These are phyloP conservation scores for Chironomus tentans DNA, from an alignment of 2,888 invertebrate genomes.

Conservation along the genomic window DNA sequence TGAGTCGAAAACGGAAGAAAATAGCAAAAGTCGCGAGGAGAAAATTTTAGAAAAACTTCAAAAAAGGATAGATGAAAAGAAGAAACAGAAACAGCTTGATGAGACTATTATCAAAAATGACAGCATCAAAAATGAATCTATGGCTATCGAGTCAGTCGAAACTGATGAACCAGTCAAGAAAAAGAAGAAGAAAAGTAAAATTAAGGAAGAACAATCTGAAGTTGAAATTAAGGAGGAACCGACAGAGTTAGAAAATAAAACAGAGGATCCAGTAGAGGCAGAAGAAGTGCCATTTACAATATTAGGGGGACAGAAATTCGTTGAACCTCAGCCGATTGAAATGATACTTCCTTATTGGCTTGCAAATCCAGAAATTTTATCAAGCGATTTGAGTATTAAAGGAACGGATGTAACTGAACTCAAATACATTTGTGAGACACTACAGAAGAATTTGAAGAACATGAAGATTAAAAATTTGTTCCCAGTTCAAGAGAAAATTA, in stretches of 20 bases:
- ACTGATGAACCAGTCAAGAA: conserved; percentile 23
- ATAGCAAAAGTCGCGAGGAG: conserved; percentile 45
- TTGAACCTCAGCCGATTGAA: conserved; percentile 52
- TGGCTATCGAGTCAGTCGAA: conserved; percentile 27
- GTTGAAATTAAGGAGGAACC: conserved; percentile 29
- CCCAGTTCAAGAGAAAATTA: conserved; percentile 72
- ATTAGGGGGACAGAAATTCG: conserved; percentile 54
- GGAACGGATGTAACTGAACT: conserved; percentile 48
- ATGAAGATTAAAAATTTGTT: conserved; percentile 72
- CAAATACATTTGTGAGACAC: conserved; percentile 51
- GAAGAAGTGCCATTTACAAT: conserved; percentile 49
- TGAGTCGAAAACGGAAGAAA: conserved; percentile 40
- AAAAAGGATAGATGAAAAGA: conserved; percentile 51
- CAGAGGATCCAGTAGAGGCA: conserved; percentile 6
- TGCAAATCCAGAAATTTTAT: conserved; percentile 65
- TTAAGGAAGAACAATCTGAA: conserved; percentile 27
- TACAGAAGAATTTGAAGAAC: conserved; percentile 53
- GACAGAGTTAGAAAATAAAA: conserved; percentile 11
- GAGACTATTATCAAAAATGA: conserved; percentile 34
- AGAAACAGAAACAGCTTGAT: conserved; percentile 35
- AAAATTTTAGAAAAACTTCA: conserved; percentile 50
- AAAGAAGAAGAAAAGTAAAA: conserved; percentile 27
- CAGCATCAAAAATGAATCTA: conserved; percentile 27
- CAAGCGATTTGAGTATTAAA: conserved; percentile 56
- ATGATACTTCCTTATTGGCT: conserved; percentile 82